Evolutionary conservation across 2,797 vertebrate genomes (phyloP), one percentile per base, ranked within the genome.

Genomic region (Lacerta agilis): DNA sequence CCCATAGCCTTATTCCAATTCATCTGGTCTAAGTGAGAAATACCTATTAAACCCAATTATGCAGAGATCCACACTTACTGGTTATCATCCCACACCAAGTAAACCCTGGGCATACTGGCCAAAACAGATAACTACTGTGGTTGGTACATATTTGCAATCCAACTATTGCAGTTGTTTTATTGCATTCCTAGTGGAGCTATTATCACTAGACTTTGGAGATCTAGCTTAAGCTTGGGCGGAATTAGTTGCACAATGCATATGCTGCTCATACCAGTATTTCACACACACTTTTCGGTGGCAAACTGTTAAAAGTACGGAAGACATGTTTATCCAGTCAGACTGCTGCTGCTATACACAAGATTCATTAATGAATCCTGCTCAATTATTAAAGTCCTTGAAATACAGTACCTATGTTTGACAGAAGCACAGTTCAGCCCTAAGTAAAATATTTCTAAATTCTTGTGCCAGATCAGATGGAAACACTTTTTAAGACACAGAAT

Each of bases 21-120:
- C 90, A 92, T 90, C 96, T 90, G 92, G 90, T 94, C 88, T 92
- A 91, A 95, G 79, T 91, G 95, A 96, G 92, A 96, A 96, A 91
- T 84, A 91, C 87, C 90, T 86, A 91, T 79, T 86, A 75, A 94
- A 87, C 94, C 87, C 75, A 89, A 92, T 92, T 87, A 95, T 41
- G 7, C 94, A 94, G 94, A 93, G 18, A 96, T 89, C 89, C 91
- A 94, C 92, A 92, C 89, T 91, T 89, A 94, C 89, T 88, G 91
- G 23, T 71, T 15, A 91, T 13, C 45, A 94, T 79, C 94, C 91
- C 92, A 94, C 86, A 55, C 82, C 87, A 95, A 93, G 92, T 86
- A 93, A 58, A 49, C 85, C 89, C 67, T 90, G 83, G 93, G 87
- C 88, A 91, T 91, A 84, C 38, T 67, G 85, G 66, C 82, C 92